Conservation (phyloP, 2,113 vertebrate genomes). For the Rhea americana region DNA sequence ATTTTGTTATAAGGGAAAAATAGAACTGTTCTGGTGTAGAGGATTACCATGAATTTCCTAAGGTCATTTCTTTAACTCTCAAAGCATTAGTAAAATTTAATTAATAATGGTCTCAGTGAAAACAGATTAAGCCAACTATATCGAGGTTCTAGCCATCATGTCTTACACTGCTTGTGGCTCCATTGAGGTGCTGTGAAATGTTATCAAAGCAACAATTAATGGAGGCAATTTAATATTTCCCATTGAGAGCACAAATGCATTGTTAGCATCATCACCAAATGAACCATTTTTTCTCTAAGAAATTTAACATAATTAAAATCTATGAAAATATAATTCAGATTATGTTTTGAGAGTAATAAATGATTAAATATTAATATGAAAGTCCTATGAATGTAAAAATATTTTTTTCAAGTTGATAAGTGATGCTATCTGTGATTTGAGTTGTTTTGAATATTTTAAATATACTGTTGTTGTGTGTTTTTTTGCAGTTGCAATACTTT, state of each 20-base stretch:
- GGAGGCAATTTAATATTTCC: slow-evolving; percentile 15
- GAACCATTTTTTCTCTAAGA: not conserved
- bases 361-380: not conserved
- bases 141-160: not conserved
- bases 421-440: not conserved
- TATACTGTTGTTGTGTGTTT: not conserved
- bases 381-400: not conserved
- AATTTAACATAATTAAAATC: slow-evolving; percentile 10
- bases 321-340: not conserved
- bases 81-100: slow-evolving; percentile 28
- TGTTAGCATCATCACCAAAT: slow-evolving; percentile 4
- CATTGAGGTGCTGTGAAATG: not conserved
- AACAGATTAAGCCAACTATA: not conserved
- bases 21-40: not conserved
- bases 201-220: slow-evolving; percentile 24
- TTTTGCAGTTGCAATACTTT: not conserved
- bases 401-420: not conserved
- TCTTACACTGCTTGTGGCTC: slow-evolving; percentile 9
- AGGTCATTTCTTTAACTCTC: not conserved
- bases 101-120: not conserved
- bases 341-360: not conserved
- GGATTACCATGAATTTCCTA: slow-evolving; percentile 27
- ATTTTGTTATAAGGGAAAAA: not conserved
- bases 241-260: slow-evolving; percentile 9
- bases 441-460: not conserved